phyloP scores from a whole-genome alignment of 2,113 vertebrate species.

The Sphyrna mokarran region DNA sequence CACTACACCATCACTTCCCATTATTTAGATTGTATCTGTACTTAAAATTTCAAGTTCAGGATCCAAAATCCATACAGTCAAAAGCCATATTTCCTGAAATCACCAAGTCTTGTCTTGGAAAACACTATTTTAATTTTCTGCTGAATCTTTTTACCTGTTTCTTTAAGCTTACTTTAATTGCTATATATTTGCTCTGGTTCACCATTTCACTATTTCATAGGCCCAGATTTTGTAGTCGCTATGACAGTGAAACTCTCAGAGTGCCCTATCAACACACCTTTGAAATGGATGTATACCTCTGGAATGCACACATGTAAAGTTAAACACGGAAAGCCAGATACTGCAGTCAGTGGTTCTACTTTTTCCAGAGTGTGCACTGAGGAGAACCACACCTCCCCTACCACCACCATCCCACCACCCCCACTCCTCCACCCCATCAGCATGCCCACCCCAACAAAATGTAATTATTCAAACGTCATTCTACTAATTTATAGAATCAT shows the following conservation, averaged over 20 bases:
- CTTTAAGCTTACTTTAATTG: not conserved
- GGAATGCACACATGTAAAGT: not conserved
- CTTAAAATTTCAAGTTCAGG: not conserved
- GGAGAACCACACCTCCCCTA: not conserved
- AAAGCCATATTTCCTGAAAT: not conserved
- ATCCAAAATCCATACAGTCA: not conserved
- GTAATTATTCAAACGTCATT: not conserved
- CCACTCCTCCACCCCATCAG: too few species aligned
- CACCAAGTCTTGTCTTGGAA: not conserved
- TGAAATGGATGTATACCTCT: not conserved
- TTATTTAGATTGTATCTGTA: not conserved
- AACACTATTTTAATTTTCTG: not conserved
- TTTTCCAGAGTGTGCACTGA: not conserved
- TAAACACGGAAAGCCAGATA: not conserved
- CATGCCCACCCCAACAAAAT: too few species aligned
- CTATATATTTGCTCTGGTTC: not conserved
- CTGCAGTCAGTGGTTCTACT: not conserved
- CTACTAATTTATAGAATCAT: not conserved
- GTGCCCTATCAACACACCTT: not conserved
- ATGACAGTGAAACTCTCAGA: not conserved
- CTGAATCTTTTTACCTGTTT: not conserved
- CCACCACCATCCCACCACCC: too few species aligned
- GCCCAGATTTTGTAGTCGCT: not conserved
- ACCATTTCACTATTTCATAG: not conserved
- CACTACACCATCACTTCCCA: too few species aligned